Base-by-base conservation (phyloP, 2,888 invertebrate species). In the Blastobasis lacticolella region DNA sequence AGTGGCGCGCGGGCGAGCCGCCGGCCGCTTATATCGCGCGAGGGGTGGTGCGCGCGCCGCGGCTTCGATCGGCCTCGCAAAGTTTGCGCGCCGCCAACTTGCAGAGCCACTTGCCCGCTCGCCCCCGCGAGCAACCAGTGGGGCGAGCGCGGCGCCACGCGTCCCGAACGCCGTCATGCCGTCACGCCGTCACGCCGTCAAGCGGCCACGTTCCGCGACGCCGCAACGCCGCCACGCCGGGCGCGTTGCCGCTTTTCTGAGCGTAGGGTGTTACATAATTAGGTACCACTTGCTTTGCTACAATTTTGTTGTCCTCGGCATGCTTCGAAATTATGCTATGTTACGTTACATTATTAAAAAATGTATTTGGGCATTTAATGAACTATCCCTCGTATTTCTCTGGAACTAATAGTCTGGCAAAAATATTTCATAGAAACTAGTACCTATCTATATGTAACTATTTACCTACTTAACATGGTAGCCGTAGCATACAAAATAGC, bases 1-100 rank as follows among this genome's bases (percentile, higher is more conserved):
- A 88, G 89, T 88, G 86, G 72, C 79, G 80, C 75, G 66, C 71
- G 75, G 75, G 72, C 71, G 77, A 71, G 71, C 73, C 23, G 75
- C 70, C 71, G 60, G 75, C 65, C 77, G 69, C 81, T 89, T 89
- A 88, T 90, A 90, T 89, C 42, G 42, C 7, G 42, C 42, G 57
- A 61, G 69, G 74, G 72, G 42, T 42, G 66, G 66, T 81, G 83
- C 85, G 85, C 85, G 84, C 86, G 84, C 84, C 69, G 73, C 68
- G 64, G 55, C 69, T 72, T 72, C 81, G 85, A 83, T 86, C 85
- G 81, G 71, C 71, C 70, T 69, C 70, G 68, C 74, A 72, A 82
- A 84, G 75, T 81, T 83, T 79, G 60, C 71, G 67, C 71, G 69
- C 64, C 69, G 73, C 69, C 77, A 79, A 82, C 76, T 82, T 81